Evolutionary conservation across 1,140 invertebrate genomes (phyloP).

Genomic region (Drosophila rufa): DNA sequence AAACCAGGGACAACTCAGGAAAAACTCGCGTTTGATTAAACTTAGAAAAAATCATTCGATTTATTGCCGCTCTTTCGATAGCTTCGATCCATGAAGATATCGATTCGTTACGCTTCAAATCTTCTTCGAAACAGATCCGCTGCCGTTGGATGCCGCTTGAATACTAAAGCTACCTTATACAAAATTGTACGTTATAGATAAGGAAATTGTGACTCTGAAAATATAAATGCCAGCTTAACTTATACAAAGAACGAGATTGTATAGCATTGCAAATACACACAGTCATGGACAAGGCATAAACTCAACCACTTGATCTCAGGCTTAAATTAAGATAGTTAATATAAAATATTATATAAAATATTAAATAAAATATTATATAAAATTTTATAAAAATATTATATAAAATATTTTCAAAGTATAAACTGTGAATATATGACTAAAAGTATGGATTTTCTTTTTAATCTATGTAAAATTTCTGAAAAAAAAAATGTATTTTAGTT

Average conservation of each 20-base stretch:
- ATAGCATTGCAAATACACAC: not conserved
- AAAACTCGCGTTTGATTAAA: too few species aligned
- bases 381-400: not conserved
- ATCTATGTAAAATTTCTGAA: too few species aligned
- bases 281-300: not conserved
- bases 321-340: not conserved
- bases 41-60: not conserved
- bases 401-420: too few species aligned
- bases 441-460: too few species aligned
- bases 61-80: not conserved
- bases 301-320: not conserved
- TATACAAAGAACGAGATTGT: not conserved
- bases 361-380: not conserved
- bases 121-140: not conserved
- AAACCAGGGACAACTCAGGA: too few species aligned
- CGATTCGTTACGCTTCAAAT: conserved; percentile 5
- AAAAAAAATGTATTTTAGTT: too few species aligned
- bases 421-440: too few species aligned
- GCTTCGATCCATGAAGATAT: not conserved
- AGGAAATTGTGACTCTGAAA: not conserved
- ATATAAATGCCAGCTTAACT: not conserved
- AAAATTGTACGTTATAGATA: not conserved
- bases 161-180: not conserved
- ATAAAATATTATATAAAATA: not conserved
- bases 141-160: not conserved